Percentiles rank a stretch among this genome's conserved stretches.
phyloP scores from a whole-genome alignment of 2,888 invertebrate species.

The Lamellibrachia satsuma region DNA sequence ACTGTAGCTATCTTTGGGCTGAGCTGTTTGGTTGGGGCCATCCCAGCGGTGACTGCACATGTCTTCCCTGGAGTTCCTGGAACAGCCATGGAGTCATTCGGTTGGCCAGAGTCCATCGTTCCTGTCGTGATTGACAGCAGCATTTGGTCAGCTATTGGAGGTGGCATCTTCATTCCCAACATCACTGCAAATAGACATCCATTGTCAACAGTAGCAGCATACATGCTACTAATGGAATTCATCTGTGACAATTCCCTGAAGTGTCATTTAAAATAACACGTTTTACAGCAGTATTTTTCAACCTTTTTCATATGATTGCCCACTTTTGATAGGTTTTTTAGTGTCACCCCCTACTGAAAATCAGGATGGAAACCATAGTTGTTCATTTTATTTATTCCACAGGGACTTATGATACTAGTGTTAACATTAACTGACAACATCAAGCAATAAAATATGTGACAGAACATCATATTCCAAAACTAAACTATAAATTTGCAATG shows the following conservation, averaged over 20 bases:
- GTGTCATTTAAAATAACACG: neutral
- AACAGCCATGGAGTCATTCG: neutral
- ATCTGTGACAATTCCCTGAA: neutral
- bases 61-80: neutral
- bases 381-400: too few species aligned
- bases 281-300: neutral
- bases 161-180: conserved; percentile 1
- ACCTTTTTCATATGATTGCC: too few species aligned
- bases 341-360: too few species aligned
- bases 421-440: neutral
- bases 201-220: neutral
- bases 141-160: neutral
- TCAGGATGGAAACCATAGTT: too few species aligned
- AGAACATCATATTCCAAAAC: too few species aligned
- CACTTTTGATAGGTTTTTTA: too few species aligned
- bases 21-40: neutral
- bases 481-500: neutral
- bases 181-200: neutral
- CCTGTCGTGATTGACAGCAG: neutral
- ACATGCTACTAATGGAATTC: neutral
- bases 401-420: neutral
- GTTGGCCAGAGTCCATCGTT: neutral
- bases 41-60: neutral
- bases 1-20: neutral
- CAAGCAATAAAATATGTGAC: neutral